phyloP scores from a whole-genome alignment of 1,140 invertebrate species.

The Zaprionus inermis region DNA sequence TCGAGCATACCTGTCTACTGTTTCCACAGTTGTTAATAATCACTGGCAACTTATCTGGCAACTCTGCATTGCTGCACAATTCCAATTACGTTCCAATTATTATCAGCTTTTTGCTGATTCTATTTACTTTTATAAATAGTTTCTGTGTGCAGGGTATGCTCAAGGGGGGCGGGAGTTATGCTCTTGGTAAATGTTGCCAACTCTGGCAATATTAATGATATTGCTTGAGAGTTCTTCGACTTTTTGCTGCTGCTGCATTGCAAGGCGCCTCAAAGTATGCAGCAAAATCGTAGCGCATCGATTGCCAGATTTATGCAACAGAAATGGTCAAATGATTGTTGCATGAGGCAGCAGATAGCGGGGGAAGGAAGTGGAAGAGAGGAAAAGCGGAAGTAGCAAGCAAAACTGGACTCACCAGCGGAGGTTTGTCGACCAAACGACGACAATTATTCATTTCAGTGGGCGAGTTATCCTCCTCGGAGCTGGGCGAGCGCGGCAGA shows the following conservation, averaged over 20 bases:
- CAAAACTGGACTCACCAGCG: constrained; percentile 86
- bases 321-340: constrained; percentile 44
- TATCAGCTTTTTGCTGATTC: not conserved
- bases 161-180: no score
- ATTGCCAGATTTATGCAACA: constrained; percentile 16
- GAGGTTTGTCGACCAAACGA: constrained; percentile 91
- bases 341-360: not conserved
- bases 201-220: constrained; percentile 22
- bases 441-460: constrained; percentile 94
- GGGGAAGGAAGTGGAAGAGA: not conserved
- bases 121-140: constrained; percentile 4
- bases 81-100: not conserved
- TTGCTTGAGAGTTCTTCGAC: constrained; percentile 10
- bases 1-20: not conserved
- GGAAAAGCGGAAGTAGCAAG: not conserved
- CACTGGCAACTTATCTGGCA: not conserved
- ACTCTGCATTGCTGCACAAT: not conserved
- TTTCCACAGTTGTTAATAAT: not conserved
- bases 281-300: not conserved
- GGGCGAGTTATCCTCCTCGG: constrained; percentile 94
- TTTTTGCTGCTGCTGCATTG: no score
- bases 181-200: constrained; percentile 13
- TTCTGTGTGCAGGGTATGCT: no score
- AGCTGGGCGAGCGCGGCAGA: constrained; percentile 89
- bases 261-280: constrained; percentile 25